Conservation (phyloP, 2,113 vertebrate genomes). For the Phalacrocorax brasilianus region DNA sequence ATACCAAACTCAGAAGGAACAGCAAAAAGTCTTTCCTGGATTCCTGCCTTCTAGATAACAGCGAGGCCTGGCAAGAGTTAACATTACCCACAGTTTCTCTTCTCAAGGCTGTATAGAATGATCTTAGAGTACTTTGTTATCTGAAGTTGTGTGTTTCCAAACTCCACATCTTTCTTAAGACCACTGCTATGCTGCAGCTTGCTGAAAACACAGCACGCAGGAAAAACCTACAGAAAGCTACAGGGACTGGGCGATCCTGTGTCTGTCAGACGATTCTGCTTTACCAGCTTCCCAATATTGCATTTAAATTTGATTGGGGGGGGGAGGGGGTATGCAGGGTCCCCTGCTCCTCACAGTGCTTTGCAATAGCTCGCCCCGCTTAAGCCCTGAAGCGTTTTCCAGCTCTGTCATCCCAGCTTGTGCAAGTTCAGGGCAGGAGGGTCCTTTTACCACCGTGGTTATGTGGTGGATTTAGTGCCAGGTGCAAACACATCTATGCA, state of each 20-base stretch:
- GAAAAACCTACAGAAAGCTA: background rate
- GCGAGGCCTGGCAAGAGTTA: background rate
- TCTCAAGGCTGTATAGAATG: background rate
- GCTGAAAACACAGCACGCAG: background rate
- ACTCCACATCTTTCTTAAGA: background rate
- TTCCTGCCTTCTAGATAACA: background rate
- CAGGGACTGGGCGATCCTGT: no score
- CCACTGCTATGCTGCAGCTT: background rate
- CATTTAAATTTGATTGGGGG: background rate
- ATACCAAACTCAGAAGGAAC: background rate
- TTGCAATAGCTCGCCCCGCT: background rate
- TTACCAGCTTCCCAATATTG: background rate
- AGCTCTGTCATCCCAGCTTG: background rate
- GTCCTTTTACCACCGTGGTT: fast-evolving
- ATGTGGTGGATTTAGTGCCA: fast-evolving
- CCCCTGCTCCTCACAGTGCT: background rate
- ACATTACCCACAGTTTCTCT: background rate
- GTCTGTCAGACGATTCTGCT: background rate
- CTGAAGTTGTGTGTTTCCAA: background rate
- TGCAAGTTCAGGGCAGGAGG: background rate
- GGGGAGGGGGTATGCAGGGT: fast-evolving
- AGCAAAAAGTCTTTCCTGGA: background rate
- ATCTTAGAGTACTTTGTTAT: background rate
- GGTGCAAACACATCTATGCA: fast-evolving
- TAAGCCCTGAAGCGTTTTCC: background rate